Conservation (phyloP, 2,888 invertebrate genomes). For the Strigamia crassipes region DNA sequence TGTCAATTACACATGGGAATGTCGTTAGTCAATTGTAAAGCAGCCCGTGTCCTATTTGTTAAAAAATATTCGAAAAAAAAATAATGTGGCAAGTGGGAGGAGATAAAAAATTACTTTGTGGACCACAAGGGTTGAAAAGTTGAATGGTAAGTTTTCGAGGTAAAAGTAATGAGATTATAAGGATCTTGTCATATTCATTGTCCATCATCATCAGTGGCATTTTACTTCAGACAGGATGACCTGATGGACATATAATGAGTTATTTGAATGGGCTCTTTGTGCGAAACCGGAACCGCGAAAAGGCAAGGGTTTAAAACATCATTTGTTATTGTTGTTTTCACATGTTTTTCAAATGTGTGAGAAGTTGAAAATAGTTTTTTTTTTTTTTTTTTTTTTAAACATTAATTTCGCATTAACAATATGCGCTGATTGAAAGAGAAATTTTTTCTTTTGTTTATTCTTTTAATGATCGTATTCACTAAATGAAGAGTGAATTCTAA, state of each 20-base stretch:
- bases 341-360: neutral
- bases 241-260: slow-evolving; percentile 29
- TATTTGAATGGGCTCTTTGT: slow-evolving; percentile 3
- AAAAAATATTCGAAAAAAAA: neutral
- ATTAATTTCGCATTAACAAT: slow-evolving; percentile 7
- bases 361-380: neutral
- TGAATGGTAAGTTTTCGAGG: slow-evolving; percentile 28
- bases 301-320: neutral
- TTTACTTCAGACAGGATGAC: slow-evolving; percentile 7
- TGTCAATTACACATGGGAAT: slow-evolving; percentile 35
- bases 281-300: slow-evolving; percentile 18
- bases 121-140: slow-evolving; percentile 20
- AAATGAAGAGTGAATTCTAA: no score
- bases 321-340: neutral
- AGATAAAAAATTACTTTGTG: slow-evolving; percentile 2
- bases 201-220: slow-evolving; percentile 23
- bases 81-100: neutral
- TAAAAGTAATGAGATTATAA: slow-evolving; percentile 33
- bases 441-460: neutral
- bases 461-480: neutral
- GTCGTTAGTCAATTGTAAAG: slow-evolving; percentile 40
- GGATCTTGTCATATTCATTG: slow-evolving; percentile 39
- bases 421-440: neutral
- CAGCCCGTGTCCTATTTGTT: slow-evolving; percentile 25
- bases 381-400: neutral